Evolutionary conservation across 2,888 invertebrate species (phyloP), one percentile per base, ranked within the genome.

Genomic region (Drosophila formosana): DNA sequence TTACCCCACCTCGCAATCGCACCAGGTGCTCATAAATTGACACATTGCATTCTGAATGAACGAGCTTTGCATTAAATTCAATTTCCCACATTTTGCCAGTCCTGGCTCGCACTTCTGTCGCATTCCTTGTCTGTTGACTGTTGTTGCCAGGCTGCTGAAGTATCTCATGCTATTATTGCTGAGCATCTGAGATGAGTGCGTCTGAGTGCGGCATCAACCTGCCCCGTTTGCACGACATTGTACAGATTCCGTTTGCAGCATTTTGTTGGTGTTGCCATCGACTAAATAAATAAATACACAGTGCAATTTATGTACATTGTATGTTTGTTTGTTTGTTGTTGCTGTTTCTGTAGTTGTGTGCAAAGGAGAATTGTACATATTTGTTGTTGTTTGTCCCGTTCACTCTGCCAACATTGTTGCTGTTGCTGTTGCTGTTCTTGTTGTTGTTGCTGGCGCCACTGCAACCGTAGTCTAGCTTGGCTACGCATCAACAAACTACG

Each of bases 241-340:
- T 81, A 76, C 78, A 80, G 79, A 81, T 73, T 80, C 75, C 72
- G 55, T 75, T 71, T 60, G 77, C 32, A 57, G 53, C 68, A 55
- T 57, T 57, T 68, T 78, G 64, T 78, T 79, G 79, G 71, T 75
- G 80, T 75, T 80, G 83, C 81, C 82, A 78, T 85, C 79, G 86
- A 80, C 78, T 78, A 83, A 83, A 86, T 86, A 82, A 82, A 83
- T 83, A 82, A 74, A 82, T 72, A 77, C 57, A 74, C 65, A 71
- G 61, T 83, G 83, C 83, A 85, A 81, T 84, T 82, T 83, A 83
- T 78, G 67, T 73, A 57, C 57, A 57, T 57, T 70, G 66, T 63
- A 63, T 76, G 69, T 64, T 56, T 74, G 71, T 69, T 61, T 73
- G 61, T 67, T 67, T 18, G 18, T 18, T 18, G 18, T 18, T 18